phyloP scores from a whole-genome alignment of 2,797 vertebrate species.

The Gymnocypris eckloni region DNA sequence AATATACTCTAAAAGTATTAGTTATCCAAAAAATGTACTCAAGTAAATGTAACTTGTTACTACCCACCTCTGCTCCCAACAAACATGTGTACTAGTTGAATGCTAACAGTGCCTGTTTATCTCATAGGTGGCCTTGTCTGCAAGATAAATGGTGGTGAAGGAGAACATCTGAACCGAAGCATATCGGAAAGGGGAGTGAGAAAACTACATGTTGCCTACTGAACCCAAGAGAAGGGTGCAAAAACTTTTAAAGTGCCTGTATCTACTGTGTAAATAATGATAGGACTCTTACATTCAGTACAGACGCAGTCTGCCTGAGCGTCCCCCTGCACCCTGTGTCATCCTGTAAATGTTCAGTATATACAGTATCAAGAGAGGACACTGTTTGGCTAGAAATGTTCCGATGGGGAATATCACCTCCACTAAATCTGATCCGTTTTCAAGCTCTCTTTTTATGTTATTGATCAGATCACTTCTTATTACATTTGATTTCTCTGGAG shows the following conservation, averaged over 20 bases:
- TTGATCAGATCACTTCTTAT: constrained; percentile 2
- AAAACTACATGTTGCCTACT: constrained; percentile 86
- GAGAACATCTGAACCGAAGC: constrained; percentile 66
- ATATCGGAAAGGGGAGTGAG: constrained; percentile 67
- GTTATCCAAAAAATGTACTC: too few species aligned
- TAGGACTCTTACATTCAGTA: constrained; percentile 80
- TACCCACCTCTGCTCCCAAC: too few species aligned
- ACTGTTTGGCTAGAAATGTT: constrained; percentile 35
- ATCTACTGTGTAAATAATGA: constrained; percentile 97
- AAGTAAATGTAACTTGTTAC: too few species aligned
- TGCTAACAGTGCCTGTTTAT: constrained; percentile 40
- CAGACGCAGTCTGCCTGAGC: constrained; percentile 76
- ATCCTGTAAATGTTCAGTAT: constrained; percentile 51
- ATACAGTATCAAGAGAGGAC: constrained; percentile 61
- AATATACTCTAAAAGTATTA: too few species aligned
- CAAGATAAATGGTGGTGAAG: constrained; percentile 78
- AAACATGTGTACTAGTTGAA: not conserved
- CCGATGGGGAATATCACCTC: constrained; percentile 32
- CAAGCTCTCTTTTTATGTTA: constrained; percentile 10
- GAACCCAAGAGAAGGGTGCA: constrained; percentile 84
- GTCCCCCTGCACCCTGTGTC: constrained; percentile 63
- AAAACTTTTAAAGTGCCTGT: constrained; percentile 98
- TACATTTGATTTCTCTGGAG: not conserved
- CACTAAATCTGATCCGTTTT: constrained; percentile 7
- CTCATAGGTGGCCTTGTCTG: constrained; percentile 91